Evolutionary conservation across 64 coral and sea anemone genomes (phyloP), one percentile per base, ranked within the genome.

Genomic region (Hydrozoanthus tunicans): DNA sequence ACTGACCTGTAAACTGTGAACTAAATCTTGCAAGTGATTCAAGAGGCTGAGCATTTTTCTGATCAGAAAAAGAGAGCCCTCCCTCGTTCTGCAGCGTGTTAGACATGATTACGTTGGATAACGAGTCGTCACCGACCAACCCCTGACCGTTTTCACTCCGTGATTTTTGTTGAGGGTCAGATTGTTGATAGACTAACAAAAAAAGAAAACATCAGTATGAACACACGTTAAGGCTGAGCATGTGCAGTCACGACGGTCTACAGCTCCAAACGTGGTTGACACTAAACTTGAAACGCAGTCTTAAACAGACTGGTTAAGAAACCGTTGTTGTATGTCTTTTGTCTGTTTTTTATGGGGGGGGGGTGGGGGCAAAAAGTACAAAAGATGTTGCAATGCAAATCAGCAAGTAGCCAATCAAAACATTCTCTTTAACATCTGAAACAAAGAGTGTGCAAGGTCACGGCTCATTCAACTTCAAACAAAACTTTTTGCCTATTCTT

Each of bases 1-100:
- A 51, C 81, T 6, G 54, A 86, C 83, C 83, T 73, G 83, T 73
- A 53, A 86, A 57, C 52, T 80, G 78, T 10, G 78, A 80, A 0
- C 15, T 59, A 13, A 78, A 51, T 15, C 43, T 14, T 51, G 56
- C 83, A 71, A 86, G 10, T 24, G 83, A 56, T 3, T 51, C 64
- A 15, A 71, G 51, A 17, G 82, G 26, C 53, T 85, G 82, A 17
- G 64, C 54, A 9, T 85, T 85, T 6, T 63, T 63, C 6, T 85
- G 51, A 17, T 17, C 70, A 64, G 82, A 26, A 67, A 58, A 86
- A 59, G 83, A 71, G n/a, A 86, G 83, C 7, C 52, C 26, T 23
- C 66, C 83, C 58, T 67, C 83, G 23, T 13, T 58, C 59, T 85
- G 82, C 70, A 70, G 82, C 0, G 82, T 11, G 17, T 70, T 85